Evolutionary conservation across 1,140 invertebrate genomes (phyloP), one percentile per base, ranked within the genome.

Genomic region (Ceratina japonica): DNA sequence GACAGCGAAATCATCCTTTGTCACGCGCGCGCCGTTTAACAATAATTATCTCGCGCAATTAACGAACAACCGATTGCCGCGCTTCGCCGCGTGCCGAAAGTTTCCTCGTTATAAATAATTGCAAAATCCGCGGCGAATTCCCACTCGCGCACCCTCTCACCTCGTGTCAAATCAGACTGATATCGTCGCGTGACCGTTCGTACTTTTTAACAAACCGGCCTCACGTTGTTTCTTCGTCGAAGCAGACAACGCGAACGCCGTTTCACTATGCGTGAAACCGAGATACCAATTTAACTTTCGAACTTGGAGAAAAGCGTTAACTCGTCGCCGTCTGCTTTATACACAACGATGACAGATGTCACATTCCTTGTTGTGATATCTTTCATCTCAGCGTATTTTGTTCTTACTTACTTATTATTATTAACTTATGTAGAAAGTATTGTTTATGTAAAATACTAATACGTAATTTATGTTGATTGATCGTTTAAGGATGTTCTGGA

Each of bases 41-140:
- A 79, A 81, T 77, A 86, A 86, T 84, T 79, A 86, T 82, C 73
- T 63, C 64, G 51, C 27, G 83, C 76, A 87, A 87, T 87, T 82
- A 87, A 76, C 75, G 78, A 63, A 44, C 37, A 44, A 61, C 58
- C 81, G 76, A 79, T 82, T 82, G 62, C 52, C 27, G 24, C 49
- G 27, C 18, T 27, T 27, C 52, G 31, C 52, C 58, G 56, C 22
- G n/a, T n/a, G 22, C 56, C 75, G 16, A 75, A 86, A 85, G 76
- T 85, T 86, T 79, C 65, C 80, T 87, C 82, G 82, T 86, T 86
- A 87, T 86, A 85, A 87, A 86, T 87, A 87, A 86, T 86, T 86
- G 80, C 85, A 85, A 87, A 84, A 86, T 82, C 62, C 63, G 52
- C 4, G 5, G 24, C 20, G 24, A 58, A 52, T 56, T 62, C 18